Conservation (phyloP, 2,113 vertebrate genomes). For the Brachionichthys hirsutus region DNA sequence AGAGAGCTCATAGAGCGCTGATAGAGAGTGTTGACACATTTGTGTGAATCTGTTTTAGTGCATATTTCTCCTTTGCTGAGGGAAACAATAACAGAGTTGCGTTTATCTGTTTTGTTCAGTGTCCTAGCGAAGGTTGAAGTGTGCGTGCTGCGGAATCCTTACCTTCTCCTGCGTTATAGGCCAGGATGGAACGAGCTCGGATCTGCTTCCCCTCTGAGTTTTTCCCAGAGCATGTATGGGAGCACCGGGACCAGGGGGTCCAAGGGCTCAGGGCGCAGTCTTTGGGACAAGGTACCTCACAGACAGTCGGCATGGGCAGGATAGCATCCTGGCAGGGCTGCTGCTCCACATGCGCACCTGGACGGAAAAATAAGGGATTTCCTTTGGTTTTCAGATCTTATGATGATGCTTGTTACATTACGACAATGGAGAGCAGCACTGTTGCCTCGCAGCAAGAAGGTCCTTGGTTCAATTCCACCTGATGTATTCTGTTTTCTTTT, state of each 20-base stretch:
- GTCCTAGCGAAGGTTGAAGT: too few species aligned
- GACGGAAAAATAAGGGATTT: neutral
- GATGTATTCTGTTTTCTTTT: too few species aligned
- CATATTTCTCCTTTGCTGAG: too few species aligned
- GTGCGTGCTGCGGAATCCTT: constrained; percentile 34
- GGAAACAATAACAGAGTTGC: too few species aligned
- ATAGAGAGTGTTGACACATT: too few species aligned
- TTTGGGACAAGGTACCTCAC: constrained; percentile 90
- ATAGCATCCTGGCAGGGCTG: constrained; percentile 94
- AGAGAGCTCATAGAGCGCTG: too few species aligned
- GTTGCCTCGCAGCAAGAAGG: too few species aligned
- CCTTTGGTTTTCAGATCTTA: neutral
- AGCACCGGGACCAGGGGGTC: constrained; percentile 92
- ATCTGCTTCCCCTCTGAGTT: constrained; percentile 94
- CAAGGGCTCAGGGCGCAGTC: constrained; percentile 93
- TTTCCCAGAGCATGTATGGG: constrained; percentile 97
- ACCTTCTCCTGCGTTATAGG: constrained; percentile 91
- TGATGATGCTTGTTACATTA: too few species aligned
- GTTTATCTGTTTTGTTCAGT: too few species aligned
- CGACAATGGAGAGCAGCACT: too few species aligned
- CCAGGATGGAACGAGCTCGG: constrained; percentile 88
- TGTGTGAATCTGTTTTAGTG: too few species aligned
- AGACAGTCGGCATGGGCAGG: constrained; percentile 88
- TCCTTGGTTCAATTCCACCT: too few species aligned
- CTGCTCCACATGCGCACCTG: constrained; percentile 88